These are phyloP conservation scores for Luperina nickerlii DNA, from an alignment of 2,888 invertebrate genomes.

Conservation along the genomic window DNA sequence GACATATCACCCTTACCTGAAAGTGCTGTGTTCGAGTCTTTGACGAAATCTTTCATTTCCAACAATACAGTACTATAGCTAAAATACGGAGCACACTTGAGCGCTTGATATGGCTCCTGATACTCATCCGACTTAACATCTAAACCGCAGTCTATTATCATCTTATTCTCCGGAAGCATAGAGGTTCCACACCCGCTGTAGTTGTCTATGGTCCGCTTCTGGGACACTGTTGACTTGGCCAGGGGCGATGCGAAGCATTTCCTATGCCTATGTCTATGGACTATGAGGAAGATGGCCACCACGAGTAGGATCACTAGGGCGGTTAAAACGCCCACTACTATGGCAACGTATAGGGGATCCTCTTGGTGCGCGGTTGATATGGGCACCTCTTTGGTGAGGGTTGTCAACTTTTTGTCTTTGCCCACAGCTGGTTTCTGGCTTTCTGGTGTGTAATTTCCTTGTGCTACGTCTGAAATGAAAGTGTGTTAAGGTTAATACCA, in stretches of 20 bases:
- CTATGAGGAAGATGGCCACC: conserved; percentile 93
- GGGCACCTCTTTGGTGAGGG: conserved; percentile 90
- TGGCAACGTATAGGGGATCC: conserved; percentile 93
- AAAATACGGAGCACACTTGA: conserved; percentile 94
- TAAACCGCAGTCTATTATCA: conserved; percentile 90
- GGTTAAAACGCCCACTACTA: conserved; percentile 94
- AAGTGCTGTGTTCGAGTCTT: conserved; percentile 83
- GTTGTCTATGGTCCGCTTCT: conserved; percentile 89
- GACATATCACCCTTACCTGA: conserved; percentile 77
- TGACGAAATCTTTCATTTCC: conserved; percentile 93
- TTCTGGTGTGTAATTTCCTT: conserved; percentile 94
- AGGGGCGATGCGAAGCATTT: conserved; percentile 94
- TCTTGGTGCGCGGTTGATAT: conserved; percentile 92
- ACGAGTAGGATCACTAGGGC: conserved; percentile 93
- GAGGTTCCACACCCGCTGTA: conserved; percentile 89
- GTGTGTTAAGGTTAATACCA: background rate
- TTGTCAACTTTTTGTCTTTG: conserved; percentile 86
- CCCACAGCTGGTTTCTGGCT: conserved; percentile 89
- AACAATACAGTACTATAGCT: conserved; percentile 94
- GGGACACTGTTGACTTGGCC: conserved; percentile 85
- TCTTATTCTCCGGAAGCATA: conserved; percentile 88
- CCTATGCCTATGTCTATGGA: conserved; percentile 92
- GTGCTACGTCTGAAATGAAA: conserved; percentile 89
- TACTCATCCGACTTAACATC: conserved; percentile 93
- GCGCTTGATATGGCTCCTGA: conserved; percentile 94